Conservation (phyloP, 2,797 vertebrate species). For the Esox lucius region DNA sequence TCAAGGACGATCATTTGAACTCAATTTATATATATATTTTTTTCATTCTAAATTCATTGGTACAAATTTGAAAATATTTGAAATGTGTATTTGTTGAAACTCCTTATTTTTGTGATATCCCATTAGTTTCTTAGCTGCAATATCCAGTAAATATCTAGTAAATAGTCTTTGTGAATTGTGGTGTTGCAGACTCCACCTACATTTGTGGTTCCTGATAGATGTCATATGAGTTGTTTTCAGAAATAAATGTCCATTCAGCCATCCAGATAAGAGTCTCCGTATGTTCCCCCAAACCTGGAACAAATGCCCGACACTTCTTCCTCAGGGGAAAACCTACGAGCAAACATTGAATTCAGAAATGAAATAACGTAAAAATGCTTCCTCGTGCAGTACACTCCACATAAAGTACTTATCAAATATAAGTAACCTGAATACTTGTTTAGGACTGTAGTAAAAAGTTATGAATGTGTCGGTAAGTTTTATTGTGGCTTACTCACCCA, state of each 20-base stretch:
- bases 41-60: too few species aligned
- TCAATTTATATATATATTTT: too few species aligned
- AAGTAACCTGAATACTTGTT: too few species aligned
- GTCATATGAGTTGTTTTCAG: accelerated
- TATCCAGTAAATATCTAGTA: too few species aligned
- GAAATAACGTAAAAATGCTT: not conserved
- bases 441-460: too few species aligned
- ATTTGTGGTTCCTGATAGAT: conserved; percentile 30
- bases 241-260: accelerated
- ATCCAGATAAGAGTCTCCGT: conserved; percentile 42
- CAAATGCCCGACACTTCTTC: conserved; percentile 77
- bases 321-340: conserved; percentile 71
- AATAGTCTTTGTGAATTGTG: not conserved
- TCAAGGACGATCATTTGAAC: too few species aligned
- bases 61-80: too few species aligned
- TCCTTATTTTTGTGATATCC: too few species aligned
- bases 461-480: not conserved
- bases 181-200: conserved; percentile 46
- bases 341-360: conserved; percentile 1
- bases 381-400: not conserved
- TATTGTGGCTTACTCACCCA: conserved; percentile 71
- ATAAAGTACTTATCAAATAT: too few species aligned
- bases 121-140: too few species aligned
- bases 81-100: too few species aligned
- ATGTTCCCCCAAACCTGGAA: conserved; percentile 51